Base-by-base conservation (phyloP, 2,113 vertebrate species). In the Xenotilapia longispinis region DNA sequence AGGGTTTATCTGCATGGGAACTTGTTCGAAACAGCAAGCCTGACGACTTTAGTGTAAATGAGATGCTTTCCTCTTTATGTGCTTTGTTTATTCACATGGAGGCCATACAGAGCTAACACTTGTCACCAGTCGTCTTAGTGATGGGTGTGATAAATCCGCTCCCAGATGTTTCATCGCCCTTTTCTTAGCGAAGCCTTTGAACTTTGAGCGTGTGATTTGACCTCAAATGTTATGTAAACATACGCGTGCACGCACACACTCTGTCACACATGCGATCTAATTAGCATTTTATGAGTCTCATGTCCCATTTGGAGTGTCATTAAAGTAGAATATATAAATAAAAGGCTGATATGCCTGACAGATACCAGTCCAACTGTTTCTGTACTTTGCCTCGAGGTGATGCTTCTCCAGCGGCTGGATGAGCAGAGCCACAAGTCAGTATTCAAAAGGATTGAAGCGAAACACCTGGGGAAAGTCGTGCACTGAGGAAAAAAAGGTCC, bases 21-120 rank as follows among this genome's bases (percentile, higher is more conserved):
- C 53, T 12, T 54, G 6, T 60, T 78, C 15, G 5, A 73, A 86
- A 36, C 40, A 31, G 8, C 63, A n/a, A 26, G 49, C 42, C 26
- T 45, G 58, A n/a, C 5, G 19, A 47, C 38, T 47, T 13, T 5
- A 75, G 58, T 4, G 70, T 73, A 75, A 55, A 79, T 79, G 73
- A 85, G 83, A 85, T 57, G 73, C 54, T 60, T 38, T 83, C 81
- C 54, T 33, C 53, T 33, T 63, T 45, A 53, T 88, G 65, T 36
- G 87, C 82, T 90, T 85, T 94, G 89, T 95, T 93, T 92, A 82
- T 89, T 93, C 92, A 92, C 88, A 89, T 91, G 92, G 87, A 86
- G 91, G 80, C 85, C 92, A 86, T 58, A 42, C 65, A 31, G 26
- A 73, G 89, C 53, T 42, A 33, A 87, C 91, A 82, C 87, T 92